Evolutionary conservation across 2,797 vertebrate genomes (phyloP).

Genomic region (Karalla daura): DNA sequence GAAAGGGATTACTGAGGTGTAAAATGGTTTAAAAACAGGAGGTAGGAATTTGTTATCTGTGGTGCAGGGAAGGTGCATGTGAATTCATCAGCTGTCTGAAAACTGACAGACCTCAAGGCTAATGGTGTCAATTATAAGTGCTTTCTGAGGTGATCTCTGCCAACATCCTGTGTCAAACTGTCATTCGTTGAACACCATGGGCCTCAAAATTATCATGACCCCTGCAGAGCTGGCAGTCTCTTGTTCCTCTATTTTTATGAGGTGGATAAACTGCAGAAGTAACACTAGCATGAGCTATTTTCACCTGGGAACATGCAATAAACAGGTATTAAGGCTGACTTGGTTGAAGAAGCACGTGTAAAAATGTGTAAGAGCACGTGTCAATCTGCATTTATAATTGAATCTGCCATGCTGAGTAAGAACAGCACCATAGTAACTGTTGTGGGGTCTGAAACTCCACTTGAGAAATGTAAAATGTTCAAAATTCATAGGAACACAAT

Average conservation of each 20-base stretch:
- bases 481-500: neutral
- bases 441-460: neutral
- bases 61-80: constrained; percentile 35
- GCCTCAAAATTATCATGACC: constrained; percentile 71
- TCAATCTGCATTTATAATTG: constrained; percentile 13
- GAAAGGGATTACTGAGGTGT: constrained; percentile 68
- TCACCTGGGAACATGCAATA: constrained; percentile 1
- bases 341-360: neutral
- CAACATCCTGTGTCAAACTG: constrained; percentile 67
- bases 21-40: constrained; percentile 70
- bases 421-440: neutral
- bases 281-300: constrained; percentile 35
- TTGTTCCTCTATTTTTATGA: constrained; percentile 39
- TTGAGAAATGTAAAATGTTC: neutral
- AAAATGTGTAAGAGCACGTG: neutral
- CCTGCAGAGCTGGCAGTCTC: constrained; percentile 53
- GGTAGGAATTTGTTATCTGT: constrained; percentile 58
- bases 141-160: constrained; percentile 61
- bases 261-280: constrained; percentile 53
- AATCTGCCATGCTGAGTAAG: neutral
- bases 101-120: constrained; percentile 68
- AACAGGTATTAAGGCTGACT: constrained; percentile 25
- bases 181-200: constrained; percentile 62
- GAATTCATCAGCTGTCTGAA: constrained; percentile 70
- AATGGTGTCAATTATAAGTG: constrained; percentile 78